Base-by-base conservation (phyloP, 1,140 invertebrate species). In the Condylostylus longicornis region DNA sequence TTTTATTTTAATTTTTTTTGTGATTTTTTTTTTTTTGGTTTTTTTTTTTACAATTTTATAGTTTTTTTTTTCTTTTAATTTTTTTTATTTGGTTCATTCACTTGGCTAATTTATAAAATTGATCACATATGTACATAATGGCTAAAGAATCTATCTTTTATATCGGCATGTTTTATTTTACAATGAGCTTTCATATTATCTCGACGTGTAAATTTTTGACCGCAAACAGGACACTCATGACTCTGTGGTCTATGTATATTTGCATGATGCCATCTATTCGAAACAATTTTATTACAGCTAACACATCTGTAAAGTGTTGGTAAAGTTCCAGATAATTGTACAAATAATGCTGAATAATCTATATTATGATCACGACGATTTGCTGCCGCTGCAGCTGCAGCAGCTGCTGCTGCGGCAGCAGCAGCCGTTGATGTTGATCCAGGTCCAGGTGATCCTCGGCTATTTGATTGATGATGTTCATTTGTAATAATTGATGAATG, bases 181-280 rank as follows among this genome's bases (percentile, higher is more conserved):
- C 77, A 70, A 56, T 77, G 77, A 27, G 69, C 66, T 62, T 78
- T 77, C 49, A 79, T 68, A 48, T 78, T 78, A 53, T 79, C 76
- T 43, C 72, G 74, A 36, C 76, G 66, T 37, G 74, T 78, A 42
- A 78, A 71, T 35, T 72, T 69, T 42, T 74, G 70, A 15, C 70
- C 67, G 55, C 75, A 79, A 40, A 73, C 62, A 9, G 75, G 74
- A 54, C 75, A 78, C 47, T 71, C 70, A 53, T 75, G 75, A 42
- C 73, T 71, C 54, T 76, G 74, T 10, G 76, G 76, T 38, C 72
- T 66, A 50, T 79, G 76, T 25, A 74, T 75, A 51, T 75, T 71
- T 54, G 74, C 65, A 49, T 78, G 76, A 53, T 80, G 77, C 67
- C 77, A 76, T 46, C 75, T 66, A 63, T 79, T 77, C 48, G 66